Conservation (phyloP, 2,888 invertebrate genomes). For the Uropetala carovei region DNA sequence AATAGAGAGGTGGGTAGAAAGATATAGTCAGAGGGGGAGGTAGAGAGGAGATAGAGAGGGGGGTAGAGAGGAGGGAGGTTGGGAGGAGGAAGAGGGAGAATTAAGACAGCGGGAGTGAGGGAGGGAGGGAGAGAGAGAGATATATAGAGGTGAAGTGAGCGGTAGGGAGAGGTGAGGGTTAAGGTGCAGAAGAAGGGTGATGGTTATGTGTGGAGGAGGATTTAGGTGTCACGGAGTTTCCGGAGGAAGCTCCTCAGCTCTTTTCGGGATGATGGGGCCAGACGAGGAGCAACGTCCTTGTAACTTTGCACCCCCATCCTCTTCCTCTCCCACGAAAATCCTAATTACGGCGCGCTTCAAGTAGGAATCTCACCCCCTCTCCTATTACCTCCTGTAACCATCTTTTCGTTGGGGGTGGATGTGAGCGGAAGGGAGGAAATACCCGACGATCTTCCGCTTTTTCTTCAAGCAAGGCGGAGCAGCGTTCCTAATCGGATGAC, state of each 20-base stretch:
- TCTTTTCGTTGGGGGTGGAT: background rate
- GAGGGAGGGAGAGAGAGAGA: too few species aligned
- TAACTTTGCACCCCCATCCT: background rate
- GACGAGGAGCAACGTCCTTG: background rate
- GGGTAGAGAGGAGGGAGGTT: background rate
- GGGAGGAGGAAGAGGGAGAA: background rate
- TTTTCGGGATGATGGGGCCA: background rate
- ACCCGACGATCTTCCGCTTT: background rate
- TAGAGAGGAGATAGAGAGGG: background rate
- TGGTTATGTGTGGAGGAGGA: too few species aligned
- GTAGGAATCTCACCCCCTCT: background rate
- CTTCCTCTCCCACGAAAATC: background rate
- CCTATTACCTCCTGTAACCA: background rate
- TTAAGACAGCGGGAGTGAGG: background rate
- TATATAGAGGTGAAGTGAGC: too few species aligned
- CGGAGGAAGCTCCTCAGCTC: background rate
- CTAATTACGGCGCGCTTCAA: background rate
- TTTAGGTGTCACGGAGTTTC: background rate
- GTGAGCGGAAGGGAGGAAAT: background rate
- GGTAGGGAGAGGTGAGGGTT: too few species aligned
- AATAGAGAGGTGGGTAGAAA: too few species aligned
- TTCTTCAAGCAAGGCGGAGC: background rate
- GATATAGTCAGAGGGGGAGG: background rate
- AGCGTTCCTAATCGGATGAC: background rate
- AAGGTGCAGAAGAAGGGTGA: too few species aligned